Percentiles rank a stretch among this genome's conserved stretches.
phyloP scores from a whole-genome alignment of 2,113 vertebrate species.

The Penelope pileata region DNA sequence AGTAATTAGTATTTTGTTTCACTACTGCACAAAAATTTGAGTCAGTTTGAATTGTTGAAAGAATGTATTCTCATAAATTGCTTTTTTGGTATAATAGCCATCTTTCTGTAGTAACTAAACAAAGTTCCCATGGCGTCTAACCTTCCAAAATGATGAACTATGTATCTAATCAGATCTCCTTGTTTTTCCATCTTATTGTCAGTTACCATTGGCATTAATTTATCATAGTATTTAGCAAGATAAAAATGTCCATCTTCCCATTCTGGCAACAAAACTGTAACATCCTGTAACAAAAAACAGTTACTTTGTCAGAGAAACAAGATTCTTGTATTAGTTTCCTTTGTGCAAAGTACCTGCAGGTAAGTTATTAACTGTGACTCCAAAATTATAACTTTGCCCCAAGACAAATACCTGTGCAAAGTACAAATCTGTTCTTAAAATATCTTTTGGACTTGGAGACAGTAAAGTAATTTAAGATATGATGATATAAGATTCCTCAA shows the following conservation, averaged over 20 bases:
- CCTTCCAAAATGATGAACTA: constrained; percentile 95
- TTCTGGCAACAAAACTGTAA: constrained; percentile 91
- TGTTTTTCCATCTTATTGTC: constrained; percentile 99
- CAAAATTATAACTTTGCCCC: not conserved
- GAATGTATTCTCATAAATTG: not conserved
- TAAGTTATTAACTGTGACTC: not conserved
- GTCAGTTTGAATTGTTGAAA: not conserved
- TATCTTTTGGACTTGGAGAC: not conserved
- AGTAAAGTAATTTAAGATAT: not conserved
- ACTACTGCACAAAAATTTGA: not conserved
- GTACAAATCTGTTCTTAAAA: not conserved
- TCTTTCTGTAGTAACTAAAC: not conserved
- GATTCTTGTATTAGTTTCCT: not conserved
- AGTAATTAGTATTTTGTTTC: not conserved
- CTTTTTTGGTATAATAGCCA: not conserved
- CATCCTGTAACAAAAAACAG: constrained; percentile 82
- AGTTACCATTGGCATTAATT: constrained; percentile 97
- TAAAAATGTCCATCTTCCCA: constrained; percentile 99
- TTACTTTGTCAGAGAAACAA: not conserved
- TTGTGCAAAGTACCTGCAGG: fast-evolving
- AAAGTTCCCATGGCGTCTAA: constrained; percentile 62
- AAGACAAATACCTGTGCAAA: not conserved
- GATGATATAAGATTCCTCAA: not conserved
- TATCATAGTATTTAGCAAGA: constrained; percentile 97
- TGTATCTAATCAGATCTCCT: constrained; percentile 95